A percentile compares a stretch with the other conserved stretches of the same genome.
phyloP scores from a whole-genome alignment of 2,797 vertebrate species.

The Odontamblyopus rebecca region DNA sequence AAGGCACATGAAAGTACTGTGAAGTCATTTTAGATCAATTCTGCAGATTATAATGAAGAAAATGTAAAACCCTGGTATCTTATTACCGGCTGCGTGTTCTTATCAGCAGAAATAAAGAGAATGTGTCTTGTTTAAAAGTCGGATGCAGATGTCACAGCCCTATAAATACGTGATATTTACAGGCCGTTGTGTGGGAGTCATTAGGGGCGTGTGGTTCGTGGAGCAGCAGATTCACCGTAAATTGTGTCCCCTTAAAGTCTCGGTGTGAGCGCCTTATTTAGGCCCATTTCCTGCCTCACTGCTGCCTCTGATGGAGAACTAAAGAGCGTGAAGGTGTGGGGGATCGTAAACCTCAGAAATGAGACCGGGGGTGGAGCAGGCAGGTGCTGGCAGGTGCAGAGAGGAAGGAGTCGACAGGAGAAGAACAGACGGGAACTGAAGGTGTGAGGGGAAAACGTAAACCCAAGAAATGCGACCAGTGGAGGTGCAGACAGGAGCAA shows the following conservation, averaged over 20 bases:
- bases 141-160: not conserved
- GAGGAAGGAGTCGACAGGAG: not conserved
- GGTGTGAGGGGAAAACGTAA: slow-evolving; percentile 29
- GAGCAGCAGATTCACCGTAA: slow-evolving; percentile 40
- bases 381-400: not conserved
- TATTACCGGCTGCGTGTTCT: too few relatives aligned
- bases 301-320: slow-evolving; percentile 63
- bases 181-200: slow-evolving; percentile 27
- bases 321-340: slow-evolving; percentile 58
- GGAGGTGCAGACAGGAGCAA: slow-evolving; percentile 23
- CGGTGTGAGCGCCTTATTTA: slow-evolving; percentile 63
- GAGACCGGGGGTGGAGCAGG: slow-evolving; percentile 34
- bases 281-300: slow-evolving; percentile 59
- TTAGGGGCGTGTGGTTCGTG: slow-evolving; percentile 22
- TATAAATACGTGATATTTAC: slow-evolving; percentile 1
- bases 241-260: slow-evolving; percentile 60
- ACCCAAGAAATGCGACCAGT: slow-evolving; percentile 54
- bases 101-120: not conserved
- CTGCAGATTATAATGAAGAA: too few relatives aligned
- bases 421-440: slow-evolving; percentile 35
- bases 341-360: slow-evolving; percentile 58
- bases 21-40: too few relatives aligned
- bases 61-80: too few relatives aligned
- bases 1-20: too few relatives aligned
- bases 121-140: not conserved